Percentiles rank a stretch among this genome's conserved stretches.
These are phyloP conservation scores for Melanotaenia trifasciata DNA, from an alignment of 2,797 vertebrate species.

Conservation along the genomic window DNA sequence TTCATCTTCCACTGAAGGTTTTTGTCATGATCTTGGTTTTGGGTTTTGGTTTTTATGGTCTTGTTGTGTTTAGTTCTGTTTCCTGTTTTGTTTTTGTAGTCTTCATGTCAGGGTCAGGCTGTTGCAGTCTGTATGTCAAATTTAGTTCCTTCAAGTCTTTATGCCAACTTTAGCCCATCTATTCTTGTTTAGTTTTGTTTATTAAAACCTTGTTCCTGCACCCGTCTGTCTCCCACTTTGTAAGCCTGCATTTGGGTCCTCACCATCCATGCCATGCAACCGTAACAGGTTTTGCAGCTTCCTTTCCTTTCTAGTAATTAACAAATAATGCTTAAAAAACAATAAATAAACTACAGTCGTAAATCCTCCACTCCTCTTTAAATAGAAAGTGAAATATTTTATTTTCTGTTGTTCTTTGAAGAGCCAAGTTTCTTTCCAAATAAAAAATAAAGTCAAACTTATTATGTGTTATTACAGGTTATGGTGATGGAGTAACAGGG, in stretches of 20 bases:
- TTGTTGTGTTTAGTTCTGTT: too few species aligned
- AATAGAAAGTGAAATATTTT: neutral
- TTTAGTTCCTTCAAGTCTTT: too few species aligned
- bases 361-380: neutral
- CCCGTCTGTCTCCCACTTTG: too few species aligned
- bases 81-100: too few species aligned
- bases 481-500: conserved; percentile 64
- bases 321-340: conserved; percentile 7
- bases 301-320: conserved; percentile 6
- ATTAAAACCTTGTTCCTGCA: too few species aligned
- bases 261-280: too few species aligned
- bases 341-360: neutral
- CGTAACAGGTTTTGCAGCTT: neutral
- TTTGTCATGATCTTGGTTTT: neutral
- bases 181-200: too few species aligned
- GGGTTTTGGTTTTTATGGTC: too few species aligned
- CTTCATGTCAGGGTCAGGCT: too few species aligned
- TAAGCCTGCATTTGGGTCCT: too few species aligned
- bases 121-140: too few species aligned
- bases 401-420: neutral
- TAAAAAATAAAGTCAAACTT: neutral
- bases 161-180: too few species aligned
- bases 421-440: neutral
- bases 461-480: conserved; percentile 59
- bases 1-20: conserved; percentile 23